A percentile compares a stretch with the other conserved stretches of the same genome.
phyloP scores from a whole-genome alignment of 2,888 invertebrate species.

The Ptychoptera albimana region DNA sequence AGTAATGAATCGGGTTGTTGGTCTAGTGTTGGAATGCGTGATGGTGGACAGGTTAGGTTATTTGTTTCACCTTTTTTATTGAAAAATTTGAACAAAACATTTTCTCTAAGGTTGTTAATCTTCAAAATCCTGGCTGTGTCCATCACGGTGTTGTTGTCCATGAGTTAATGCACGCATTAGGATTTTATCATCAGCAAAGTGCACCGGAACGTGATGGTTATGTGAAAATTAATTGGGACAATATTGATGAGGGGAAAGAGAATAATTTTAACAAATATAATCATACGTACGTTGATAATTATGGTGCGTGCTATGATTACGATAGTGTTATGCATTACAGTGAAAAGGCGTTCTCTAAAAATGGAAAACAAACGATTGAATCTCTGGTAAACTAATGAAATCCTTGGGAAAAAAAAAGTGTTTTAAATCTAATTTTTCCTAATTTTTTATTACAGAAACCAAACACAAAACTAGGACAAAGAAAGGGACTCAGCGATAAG shows the following conservation, averaged over 20 bases:
- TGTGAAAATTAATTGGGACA: slow-evolving; percentile 56
- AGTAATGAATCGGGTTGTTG: slow-evolving; percentile 42
- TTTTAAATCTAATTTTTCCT: background rate
- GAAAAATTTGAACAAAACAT: background rate
- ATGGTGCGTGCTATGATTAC: slow-evolving; percentile 52
- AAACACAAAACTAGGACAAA: slow-evolving; percentile 34
- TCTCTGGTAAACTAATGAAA: slow-evolving; percentile 29
- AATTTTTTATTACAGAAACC: slow-evolving; percentile 23
- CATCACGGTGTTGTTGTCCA: slow-evolving; percentile 51
- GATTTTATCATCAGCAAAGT: slow-evolving; percentile 74
- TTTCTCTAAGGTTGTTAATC: slow-evolving; percentile 34
- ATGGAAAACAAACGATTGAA: slow-evolving; percentile 47
- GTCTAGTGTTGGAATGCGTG: slow-evolving; percentile 45
- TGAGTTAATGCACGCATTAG: slow-evolving; percentile 63
- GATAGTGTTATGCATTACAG: slow-evolving; percentile 60
- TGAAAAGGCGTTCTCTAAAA: slow-evolving; percentile 47
- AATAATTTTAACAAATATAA: slow-evolving; percentile 50
- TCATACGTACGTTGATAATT: slow-evolving; percentile 44
- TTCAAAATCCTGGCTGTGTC: slow-evolving; percentile 38
- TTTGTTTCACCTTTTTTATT: slow-evolving; percentile 22
- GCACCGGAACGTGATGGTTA: slow-evolving; percentile 60
- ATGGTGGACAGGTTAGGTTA: slow-evolving; percentile 36
- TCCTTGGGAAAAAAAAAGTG: background rate
- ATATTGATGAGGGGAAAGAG: slow-evolving; percentile 35
- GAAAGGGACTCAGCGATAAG: slow-evolving; percentile 34